A percentile compares a stretch with the other conserved stretches of the same genome.
Evolutionary conservation across 2,113 vertebrate genomes (phyloP).

Genomic region (Sardina pilchardus): DNA sequence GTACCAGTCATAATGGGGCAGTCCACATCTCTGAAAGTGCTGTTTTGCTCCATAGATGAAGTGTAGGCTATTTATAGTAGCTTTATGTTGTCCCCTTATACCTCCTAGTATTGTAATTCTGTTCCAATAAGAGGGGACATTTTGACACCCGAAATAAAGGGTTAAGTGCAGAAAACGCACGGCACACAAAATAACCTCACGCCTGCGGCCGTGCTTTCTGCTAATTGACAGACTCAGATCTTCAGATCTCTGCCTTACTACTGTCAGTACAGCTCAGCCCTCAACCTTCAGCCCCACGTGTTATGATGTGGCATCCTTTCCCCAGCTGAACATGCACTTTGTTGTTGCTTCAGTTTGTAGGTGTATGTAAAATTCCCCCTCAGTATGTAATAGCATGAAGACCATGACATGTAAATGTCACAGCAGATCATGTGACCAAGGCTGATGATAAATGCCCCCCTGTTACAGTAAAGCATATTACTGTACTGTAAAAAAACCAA

Average conservation of each 20-base stretch:
- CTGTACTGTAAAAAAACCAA: neutral
- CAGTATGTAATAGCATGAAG: neutral
- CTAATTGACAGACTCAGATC: neutral
- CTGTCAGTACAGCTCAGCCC: neutral
- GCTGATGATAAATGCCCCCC: neutral
- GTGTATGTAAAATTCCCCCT: neutral
- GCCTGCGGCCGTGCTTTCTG: neutral
- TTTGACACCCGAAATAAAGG: neutral
- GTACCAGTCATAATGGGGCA: too few species aligned
- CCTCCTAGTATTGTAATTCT: neutral
- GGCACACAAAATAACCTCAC: neutral
- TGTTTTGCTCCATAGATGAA: too few species aligned
- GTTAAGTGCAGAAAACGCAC: neutral
- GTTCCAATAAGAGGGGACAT: neutral
- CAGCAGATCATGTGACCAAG: neutral
- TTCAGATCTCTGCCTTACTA: neutral
- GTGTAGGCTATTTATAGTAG: too few species aligned
- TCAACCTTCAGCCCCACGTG: neutral
- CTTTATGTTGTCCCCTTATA: too few species aligned
- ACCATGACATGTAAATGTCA: neutral
- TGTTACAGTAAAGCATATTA: neutral
- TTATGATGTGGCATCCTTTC: constrained; percentile 9
- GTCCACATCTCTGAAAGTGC: too few species aligned
- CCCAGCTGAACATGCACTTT: constrained; percentile 1
- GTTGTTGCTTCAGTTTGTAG: neutral